These are phyloP conservation scores for Cygnus buccinator DNA, from an alignment of 2,113 vertebrate genomes.

Conservation along the genomic window DNA sequence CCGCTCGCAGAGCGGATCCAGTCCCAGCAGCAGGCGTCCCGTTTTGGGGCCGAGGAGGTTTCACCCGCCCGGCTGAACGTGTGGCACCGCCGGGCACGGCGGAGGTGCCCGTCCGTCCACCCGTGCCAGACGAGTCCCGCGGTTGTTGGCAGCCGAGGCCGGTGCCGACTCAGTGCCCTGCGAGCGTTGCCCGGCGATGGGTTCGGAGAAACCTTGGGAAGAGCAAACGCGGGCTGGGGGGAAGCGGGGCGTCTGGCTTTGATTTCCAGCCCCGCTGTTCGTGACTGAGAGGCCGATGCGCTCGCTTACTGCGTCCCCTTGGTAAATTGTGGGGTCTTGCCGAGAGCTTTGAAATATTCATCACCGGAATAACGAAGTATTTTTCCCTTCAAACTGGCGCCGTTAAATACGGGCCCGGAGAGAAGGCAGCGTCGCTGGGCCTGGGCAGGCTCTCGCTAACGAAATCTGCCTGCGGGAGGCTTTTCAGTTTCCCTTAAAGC, in stretches of 20 bases:
- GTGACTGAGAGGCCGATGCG: not conserved
- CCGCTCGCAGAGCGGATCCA: not conserved
- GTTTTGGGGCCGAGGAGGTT: too few relatives aligned
- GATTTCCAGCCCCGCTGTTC: not conserved
- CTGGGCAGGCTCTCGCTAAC: not conserved
- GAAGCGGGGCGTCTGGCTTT: not conserved
- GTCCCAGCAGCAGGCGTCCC: not conserved
- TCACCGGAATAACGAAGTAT: not conserved
- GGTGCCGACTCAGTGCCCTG: not conserved
- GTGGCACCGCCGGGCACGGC: rapidly evolving
- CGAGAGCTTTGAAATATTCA: not conserved
- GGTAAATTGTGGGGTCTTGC: not conserved
- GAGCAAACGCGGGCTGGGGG: not conserved
- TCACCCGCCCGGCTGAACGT: too few relatives aligned
- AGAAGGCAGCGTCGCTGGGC: not conserved
- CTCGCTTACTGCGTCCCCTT: not conserved
- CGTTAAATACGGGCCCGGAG: not conserved
- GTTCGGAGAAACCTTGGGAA: not conserved
- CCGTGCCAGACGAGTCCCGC: too few relatives aligned
- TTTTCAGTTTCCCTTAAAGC: too few relatives aligned
- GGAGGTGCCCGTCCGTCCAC: not conserved
- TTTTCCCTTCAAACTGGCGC: not conserved
- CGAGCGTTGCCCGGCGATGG: not conserved
- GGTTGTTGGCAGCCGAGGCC: not conserved
- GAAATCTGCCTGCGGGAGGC: not conserved